These are phyloP conservation scores for Enteromius treurensis DNA, from an alignment of 2,797 vertebrate genomes.

Conservation along the genomic window DNA sequence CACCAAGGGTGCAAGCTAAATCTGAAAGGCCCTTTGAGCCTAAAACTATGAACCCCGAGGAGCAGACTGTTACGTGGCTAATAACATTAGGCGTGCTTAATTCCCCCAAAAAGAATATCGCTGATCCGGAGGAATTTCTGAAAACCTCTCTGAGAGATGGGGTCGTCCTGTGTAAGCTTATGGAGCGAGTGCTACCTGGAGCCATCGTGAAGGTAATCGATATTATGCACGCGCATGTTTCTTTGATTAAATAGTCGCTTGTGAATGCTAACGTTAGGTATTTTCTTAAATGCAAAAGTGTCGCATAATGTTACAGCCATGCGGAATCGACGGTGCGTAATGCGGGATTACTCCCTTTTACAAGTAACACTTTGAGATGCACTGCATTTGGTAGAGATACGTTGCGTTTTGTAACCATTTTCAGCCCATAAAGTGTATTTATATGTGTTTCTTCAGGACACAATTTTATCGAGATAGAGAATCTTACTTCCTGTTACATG, in stretches of 20 bases:
- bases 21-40: constrained; percentile 58
- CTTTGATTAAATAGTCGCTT: neutral
- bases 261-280: no score
- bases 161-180: constrained; percentile 91
- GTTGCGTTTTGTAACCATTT: neutral
- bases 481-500: constrained; percentile 66
- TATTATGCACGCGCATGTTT: neutral
- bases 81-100: constrained; percentile 94
- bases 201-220: constrained; percentile 85
- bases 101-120: constrained; percentile 94
- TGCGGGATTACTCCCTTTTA: neutral
- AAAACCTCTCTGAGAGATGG: constrained; percentile 91
- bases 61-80: constrained; percentile 95
- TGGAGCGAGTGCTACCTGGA: constrained; percentile 87
- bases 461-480: constrained; percentile 38
- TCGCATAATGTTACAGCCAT: neutral
- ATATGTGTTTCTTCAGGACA: neutral
- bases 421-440: neutral
- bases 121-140: constrained; percentile 91
- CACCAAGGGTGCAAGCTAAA: constrained; percentile 59
- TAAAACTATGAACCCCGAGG: constrained; percentile 91
- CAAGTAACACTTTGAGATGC: neutral
- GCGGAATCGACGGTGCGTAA: neutral
- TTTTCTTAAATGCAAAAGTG: neutral
- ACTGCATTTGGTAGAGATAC: neutral